Base-by-base conservation (phyloP, 2,888 invertebrate species). In the Tenthredo notha region DNA sequence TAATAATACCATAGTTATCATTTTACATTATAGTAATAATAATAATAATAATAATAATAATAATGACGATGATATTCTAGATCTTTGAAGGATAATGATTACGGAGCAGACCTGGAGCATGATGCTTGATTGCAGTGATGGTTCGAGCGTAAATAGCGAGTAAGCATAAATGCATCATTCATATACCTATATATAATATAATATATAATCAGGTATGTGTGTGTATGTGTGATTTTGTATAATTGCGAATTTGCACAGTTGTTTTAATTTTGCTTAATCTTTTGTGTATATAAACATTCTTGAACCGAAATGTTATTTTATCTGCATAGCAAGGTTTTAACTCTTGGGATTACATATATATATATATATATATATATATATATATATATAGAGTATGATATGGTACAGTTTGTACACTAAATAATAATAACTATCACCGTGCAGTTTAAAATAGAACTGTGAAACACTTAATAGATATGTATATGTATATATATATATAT, bases 81-180 rank as follows among this genome's bases (percentile, higher is more conserved):
- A 87, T 88, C 88, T 90, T 87, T 89, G 90, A 91, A 87, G 87
- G 93, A 93, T 92, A 93, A 93, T 93, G 93, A 93, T 93, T 92
- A 93, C 93, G 90, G 93, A 93, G 91, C 93, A 93, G 91, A 93
- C 93, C 89, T 93, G 93, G 93, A 93, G 90, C 92, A 93, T 93
- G 93, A 93, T 93, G 93, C 92, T 93, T 92, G 93, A 93, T 90
- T 93, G 91, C 89, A 80, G 80, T 61, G 93, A 93, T 90, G 91
- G 92, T 88, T 89, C 92, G 87, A 90, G 92, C 91, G 90, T 91
- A 90, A 67, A 67, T 33, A 92, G 92, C 90, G 93, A 93, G 93
- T 93, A 88, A 91, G 93, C 92, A n/a, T n/a, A 70, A 77, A 58
- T n/a, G 10, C 54, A 50, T 77, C n/a, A 7, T 43, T 10, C 10